Evolutionary conservation across 2,888 invertebrate species (phyloP), one percentile per base, ranked within the genome.

Genomic region (Aleiodes testaceus): DNA sequence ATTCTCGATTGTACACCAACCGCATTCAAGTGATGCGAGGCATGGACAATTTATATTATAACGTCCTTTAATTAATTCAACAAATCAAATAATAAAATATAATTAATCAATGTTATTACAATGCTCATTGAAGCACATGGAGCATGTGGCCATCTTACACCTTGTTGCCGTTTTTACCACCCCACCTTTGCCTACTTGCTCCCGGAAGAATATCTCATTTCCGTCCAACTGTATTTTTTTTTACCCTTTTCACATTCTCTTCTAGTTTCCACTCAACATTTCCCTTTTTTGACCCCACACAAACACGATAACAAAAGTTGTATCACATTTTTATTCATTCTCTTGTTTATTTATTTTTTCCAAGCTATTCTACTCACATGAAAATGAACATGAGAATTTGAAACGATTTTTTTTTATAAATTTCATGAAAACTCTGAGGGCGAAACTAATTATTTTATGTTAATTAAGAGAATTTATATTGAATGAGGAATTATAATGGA

Each of bases 61-160:
- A 59, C 26, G 59, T 36, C 59, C n/a, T n/a, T n/a, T n/a, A n/a
- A n/a, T n/a, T n/a, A n/a, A n/a, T 36, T 26, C 11, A 47, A 44
- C 66, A 71, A 71, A n/a, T n/a, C n/a, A n/a, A n/a, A n/a, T n/a
- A n/a, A n/a, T n/a, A n/a, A n/a, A n/a, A n/a, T n/a, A n/a, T n/a
- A n/a, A n/a, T n/a, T n/a, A n/a, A n/a, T 72, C 67, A 55, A 61
- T 72, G 67, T 72, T 72, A 42, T 59, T 59, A 59, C 59, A 59
- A 42, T 67, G 53, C 47, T 30, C 45, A 63, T 22, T 9, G 22
- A 44, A 55, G 53, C 14, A 61, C 42, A n/a, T n/a, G n/a, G 16
- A 30, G 53, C 47, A 30, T 49, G 55, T 16, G 18, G 20, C n/a
- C n/a, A n/a, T n/a, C n/a, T n/a, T n/a, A n/a, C n/a, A n/a, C n/a